phyloP scores from a whole-genome alignment of 2,113 vertebrate genomes.

The Rattus rattus region DNA sequence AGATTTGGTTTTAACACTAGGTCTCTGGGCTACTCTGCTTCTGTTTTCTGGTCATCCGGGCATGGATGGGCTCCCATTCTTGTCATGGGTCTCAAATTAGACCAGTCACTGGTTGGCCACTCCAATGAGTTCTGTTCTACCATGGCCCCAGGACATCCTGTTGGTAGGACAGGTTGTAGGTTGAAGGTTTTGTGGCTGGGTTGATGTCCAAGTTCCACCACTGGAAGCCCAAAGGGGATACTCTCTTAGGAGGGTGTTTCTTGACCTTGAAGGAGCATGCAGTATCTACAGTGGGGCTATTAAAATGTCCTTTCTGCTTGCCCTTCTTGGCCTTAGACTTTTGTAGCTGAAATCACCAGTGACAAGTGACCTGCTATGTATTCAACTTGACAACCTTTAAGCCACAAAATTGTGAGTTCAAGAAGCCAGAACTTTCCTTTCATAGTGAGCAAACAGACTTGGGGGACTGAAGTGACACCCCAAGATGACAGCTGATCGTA shows the following conservation, averaged over 20 bases:
- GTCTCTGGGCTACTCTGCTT: background rate
- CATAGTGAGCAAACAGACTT: background rate
- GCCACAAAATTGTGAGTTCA: background rate
- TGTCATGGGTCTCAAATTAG: background rate
- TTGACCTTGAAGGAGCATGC: background rate
- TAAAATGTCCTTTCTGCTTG: background rate
- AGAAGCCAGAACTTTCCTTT: background rate
- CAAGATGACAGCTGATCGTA: background rate
- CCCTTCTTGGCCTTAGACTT: background rate
- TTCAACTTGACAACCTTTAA: background rate
- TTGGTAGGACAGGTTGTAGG: background rate
- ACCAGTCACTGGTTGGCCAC: background rate
- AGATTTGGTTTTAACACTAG: background rate
- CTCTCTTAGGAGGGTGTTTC: background rate
- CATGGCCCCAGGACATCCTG: background rate
- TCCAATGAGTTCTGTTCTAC: background rate
- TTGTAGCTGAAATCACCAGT: background rate
- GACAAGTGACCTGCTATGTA: background rate
- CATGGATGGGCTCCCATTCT: background rate
- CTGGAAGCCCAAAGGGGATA: background rate
- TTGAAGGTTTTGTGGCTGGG: background rate
- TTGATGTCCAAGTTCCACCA: background rate
- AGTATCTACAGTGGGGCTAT: background rate
- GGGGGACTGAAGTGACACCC: background rate
- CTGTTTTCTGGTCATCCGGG: background rate